Evolutionary conservation across 1,140 invertebrate genomes (phyloP), one percentile per base, ranked within the genome.

Genomic region (Cataglyphis hispanica): DNA sequence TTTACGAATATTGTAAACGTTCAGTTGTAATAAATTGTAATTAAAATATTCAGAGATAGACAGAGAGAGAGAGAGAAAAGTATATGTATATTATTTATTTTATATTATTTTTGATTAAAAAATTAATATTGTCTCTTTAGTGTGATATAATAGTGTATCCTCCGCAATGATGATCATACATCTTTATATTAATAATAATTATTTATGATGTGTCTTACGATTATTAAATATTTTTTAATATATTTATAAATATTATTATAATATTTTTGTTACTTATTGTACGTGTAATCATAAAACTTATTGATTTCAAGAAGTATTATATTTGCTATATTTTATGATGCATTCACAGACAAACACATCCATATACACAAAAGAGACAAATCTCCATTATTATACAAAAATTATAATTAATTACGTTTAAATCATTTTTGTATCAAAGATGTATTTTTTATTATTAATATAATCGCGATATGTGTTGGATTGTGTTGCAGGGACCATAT

Each of bases 31-130:
- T n/a, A n/a, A n/a, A 22, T 13, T 53, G n/a, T 19, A 50, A 69
- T 69, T 67, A 19, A 80, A 80, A 80, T 80, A 56, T 53, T 78
- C n/a, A 4, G 2, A 27, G 19, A 31, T 2, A 31, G 31, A 31
- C 37, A 40, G 8, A 5, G 1, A 31, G n/a, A 5, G 2, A 31
- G 13, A 67, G 50, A 46, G 3, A 16, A 2, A 13, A 4, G 3
- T 50, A 50, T 10, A 50, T 4, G 16, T 56, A 67, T 50, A 13
- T n/a, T n/a, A n/a, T n/a, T n/a, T n/a, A n/a, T 3, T 37, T 78
- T 53, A 27, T 25, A 61, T 22, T 78, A 66, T 37, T 8, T 78
- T 7, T 1, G 13, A 50, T 31, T 31, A 10, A 63, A 66, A 78
- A 66, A 22, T 37, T 67, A 5, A 63, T 50, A 37, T 11, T 31